Evolutionary conservation across 1,140 invertebrate species (phyloP).

Genomic region (Drosophila punjabiensis): DNA sequence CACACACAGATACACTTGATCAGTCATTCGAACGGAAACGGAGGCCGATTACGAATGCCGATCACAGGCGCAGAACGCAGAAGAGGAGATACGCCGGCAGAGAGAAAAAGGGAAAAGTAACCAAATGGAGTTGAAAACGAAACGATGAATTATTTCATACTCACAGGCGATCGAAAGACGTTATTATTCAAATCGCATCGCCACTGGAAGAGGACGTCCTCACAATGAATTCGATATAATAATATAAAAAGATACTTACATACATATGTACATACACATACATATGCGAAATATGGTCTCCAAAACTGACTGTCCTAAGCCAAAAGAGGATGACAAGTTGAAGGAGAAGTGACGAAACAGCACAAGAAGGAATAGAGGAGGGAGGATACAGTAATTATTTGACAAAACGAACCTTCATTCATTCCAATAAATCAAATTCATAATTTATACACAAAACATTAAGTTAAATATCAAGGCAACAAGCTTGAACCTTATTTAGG

Average conservation of each 20-base stretch:
- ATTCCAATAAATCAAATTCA: background rate
- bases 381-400: constrained; percentile 1
- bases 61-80: constrained; percentile 39
- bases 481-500: background rate
- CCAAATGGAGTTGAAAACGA: constrained; percentile 44
- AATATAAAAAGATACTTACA: background rate
- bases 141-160: constrained; percentile 53
- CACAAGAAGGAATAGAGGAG: background rate
- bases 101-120: constrained; percentile 46
- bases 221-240: constrained; percentile 21
- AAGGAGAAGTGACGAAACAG: background rate
- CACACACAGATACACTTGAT: constrained; percentile 30
- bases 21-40: constrained; percentile 48
- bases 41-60: constrained; percentile 44
- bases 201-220: constrained; percentile 15
- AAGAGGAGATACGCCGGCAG: constrained; percentile 7
- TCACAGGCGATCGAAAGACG: constrained; percentile 39
- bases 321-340: constrained; percentile 1
- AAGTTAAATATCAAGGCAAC: background rate
- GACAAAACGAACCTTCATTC: background rate
- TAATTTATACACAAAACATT: background rate
- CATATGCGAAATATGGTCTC: constrained; percentile 8
- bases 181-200: constrained; percentile 73
- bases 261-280: background rate
- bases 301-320: constrained; percentile 20